A percentile compares a stretch with the other conserved stretches of the same genome.
phyloP scores from a whole-genome alignment of 1,140 invertebrate species.

The Drosophila elegans region DNA sequence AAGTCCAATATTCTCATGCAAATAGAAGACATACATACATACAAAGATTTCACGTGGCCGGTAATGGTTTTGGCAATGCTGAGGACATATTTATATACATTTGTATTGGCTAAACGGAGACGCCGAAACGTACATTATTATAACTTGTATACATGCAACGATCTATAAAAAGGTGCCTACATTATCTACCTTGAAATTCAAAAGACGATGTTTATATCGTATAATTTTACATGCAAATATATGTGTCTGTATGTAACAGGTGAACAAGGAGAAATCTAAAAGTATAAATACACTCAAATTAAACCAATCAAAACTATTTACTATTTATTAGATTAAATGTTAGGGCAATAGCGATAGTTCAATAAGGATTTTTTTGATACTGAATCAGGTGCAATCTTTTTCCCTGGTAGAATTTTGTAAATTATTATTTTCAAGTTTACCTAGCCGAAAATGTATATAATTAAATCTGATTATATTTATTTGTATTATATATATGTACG shows the following conservation, averaged over 20 bases:
- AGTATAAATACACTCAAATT: not conserved
- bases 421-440: too few species aligned
- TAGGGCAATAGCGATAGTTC: too few species aligned
- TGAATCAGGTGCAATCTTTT: too few species aligned
- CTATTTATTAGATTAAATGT: too few species aligned
- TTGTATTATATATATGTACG: too few species aligned
- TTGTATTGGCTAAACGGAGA: not conserved
- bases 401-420: too few species aligned
- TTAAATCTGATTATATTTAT: too few species aligned
- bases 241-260: conserved; percentile 27
- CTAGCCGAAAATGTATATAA: too few species aligned
- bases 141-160: not conserved
- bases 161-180: not conserved
- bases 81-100: not conserved
- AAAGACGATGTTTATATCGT: not conserved
- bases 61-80: conserved; percentile 8
- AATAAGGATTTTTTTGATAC: too few species aligned
- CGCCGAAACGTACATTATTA: not conserved
- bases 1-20: not conserved
- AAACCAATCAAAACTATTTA: not conserved
- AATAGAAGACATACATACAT: conserved; percentile 7
- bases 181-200: conserved; percentile 2
- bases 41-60: conserved; percentile 27
- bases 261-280: not conserved
- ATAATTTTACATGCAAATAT: not conserved